Base-by-base conservation (phyloP, 2,888 invertebrate genomes). In the Tetanocera ferruginea region DNA sequence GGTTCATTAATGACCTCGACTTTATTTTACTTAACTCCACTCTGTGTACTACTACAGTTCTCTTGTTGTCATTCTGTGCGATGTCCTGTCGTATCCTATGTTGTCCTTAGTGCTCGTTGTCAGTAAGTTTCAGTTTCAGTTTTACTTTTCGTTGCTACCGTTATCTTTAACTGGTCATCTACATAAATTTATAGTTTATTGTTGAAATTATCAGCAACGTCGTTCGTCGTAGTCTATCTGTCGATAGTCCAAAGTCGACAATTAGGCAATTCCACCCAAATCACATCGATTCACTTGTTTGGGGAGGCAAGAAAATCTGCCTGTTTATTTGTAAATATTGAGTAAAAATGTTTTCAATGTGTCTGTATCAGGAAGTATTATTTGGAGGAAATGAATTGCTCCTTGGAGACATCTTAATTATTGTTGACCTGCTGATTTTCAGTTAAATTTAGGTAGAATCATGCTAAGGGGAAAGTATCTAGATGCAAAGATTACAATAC, bases 1-100 rank as follows among this genome's bases (percentile, higher is more conserved):
- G 79, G 81, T 85, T 86, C 86, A 84, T 87, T 86, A 86, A 86
- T 85, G 86, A 81, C 83, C 82, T 83, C 80, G 83, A 84, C 83
- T 83, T 83, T 82, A 83, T 86, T 83, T 85, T 78, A 60, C 52
- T 37, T 43, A 66, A 14, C 71, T 70, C 31, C 52, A 57, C 49
- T 37, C 57, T 28, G 43, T 19, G 25, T 71, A 49, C 66, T 62
- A 66, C 17, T 55, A 5, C n/a, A n/a, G n/a, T 55, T 70, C 31
- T 74, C 64, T 75, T 52, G 51, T 25, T 19, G 14, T 11, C 25
- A 23, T 34, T 37, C 55, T n/a, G 71, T 71, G 17, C n/a, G 43
- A 28, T 3, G 11, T 51, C 5, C 11, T n/a, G 5, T 51, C 17
- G 51, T 3, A 6, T 51, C 5, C 11, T n/a, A 3, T 51, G 6